Conservation (phyloP, 2,797 vertebrate genomes). For the Malurus splendens region DNA sequence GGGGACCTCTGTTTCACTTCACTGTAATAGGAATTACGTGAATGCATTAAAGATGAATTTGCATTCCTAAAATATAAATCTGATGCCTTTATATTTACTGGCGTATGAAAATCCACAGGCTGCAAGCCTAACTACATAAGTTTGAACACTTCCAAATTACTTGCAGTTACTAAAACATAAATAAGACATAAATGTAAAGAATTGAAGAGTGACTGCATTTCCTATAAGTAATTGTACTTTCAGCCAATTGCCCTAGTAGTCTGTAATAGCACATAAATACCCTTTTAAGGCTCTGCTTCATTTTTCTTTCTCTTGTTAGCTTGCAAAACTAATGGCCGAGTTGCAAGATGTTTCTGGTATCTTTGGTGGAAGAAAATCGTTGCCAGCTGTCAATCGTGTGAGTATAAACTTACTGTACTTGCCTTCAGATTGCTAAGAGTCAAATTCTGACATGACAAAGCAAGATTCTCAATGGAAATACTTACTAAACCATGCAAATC, state of each 20-base stretch:
- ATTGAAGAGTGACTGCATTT: background rate
- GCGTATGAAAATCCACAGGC: background rate
- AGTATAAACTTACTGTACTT: constrained; percentile 29
- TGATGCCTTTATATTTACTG: background rate
- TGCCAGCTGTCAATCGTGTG: constrained; percentile 72
- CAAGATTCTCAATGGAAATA: background rate
- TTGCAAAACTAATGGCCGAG: constrained; percentile 94
- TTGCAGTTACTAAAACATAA: background rate
- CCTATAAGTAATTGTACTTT: background rate
- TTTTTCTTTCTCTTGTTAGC: constrained; percentile 69
- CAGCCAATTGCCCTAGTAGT: background rate
- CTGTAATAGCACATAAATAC: constrained; percentile 5
- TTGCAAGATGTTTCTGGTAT: constrained; percentile 86
- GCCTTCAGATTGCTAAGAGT: background rate
- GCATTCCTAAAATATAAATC: background rate
- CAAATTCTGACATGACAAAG: background rate
- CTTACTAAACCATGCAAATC: background rate
- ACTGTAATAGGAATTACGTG: background rate
- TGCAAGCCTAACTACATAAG: background rate
- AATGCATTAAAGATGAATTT: background rate
- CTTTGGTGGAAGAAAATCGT: constrained; percentile 68
- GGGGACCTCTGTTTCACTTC: background rate
- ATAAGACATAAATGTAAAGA: background rate
- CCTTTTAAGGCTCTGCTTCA: background rate
- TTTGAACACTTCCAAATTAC: background rate